Evolutionary conservation across 2,888 invertebrate genomes (phyloP).

Genomic region (Nomada fucata): DNA sequence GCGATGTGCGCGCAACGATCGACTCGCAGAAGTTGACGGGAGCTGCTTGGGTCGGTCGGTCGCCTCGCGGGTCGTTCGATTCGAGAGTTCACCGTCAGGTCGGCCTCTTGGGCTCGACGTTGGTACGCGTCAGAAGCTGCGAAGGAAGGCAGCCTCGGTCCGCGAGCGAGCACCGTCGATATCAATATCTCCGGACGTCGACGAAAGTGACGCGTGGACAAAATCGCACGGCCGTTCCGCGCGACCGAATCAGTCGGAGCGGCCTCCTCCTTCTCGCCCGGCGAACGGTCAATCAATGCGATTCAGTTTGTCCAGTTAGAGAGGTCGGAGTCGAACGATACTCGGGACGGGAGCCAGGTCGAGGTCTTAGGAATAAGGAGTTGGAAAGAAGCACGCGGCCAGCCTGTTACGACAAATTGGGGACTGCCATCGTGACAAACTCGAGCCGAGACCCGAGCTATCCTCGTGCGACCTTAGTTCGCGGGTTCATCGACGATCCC

Average conservation of each 20-base stretch:
- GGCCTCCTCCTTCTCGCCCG: slow-evolving; percentile 1
- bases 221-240: background rate
- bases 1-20: slow-evolving; percentile 44
- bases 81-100: slow-evolving; percentile 51
- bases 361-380: slow-evolving; percentile 77
- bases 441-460: slow-evolving; percentile 68
- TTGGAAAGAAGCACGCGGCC: slow-evolving; percentile 74
- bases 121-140: no score
- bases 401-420: slow-evolving; percentile 84
- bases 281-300: slow-evolving; percentile 81
- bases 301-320: slow-evolving; percentile 80
- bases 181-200: slow-evolving; percentile 28
- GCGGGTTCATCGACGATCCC: slow-evolving; percentile 75
- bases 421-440: slow-evolving; percentile 76
- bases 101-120: no score
- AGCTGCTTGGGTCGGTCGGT: slow-evolving; percentile 1
- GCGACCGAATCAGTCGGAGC: background rate
- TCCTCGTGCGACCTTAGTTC: slow-evolving; percentile 76
- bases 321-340: slow-evolving; percentile 56
- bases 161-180: background rate
- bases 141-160: background rate
- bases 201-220: background rate
- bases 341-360: slow-evolving; percentile 51
- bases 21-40: slow-evolving; percentile 47
- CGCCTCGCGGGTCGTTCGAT: slow-evolving; percentile 22